Conservation (phyloP, 2,888 invertebrate genomes). For the Eristalinus aeneus region DNA sequence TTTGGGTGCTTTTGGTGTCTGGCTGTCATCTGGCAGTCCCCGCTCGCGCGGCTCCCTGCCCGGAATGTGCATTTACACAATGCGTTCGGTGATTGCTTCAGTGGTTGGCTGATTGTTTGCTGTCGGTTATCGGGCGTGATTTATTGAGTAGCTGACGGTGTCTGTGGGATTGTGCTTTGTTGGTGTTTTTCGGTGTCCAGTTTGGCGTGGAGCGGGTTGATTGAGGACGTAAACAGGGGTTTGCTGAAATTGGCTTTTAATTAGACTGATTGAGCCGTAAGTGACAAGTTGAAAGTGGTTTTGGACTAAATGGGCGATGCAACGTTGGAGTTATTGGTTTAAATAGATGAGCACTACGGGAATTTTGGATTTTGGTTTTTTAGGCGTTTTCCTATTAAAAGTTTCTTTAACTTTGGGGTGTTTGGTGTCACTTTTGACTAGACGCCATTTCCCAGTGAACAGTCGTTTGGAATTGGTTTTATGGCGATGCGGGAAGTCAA, state of each 20-base stretch:
- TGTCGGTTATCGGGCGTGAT: conserved; percentile 41
- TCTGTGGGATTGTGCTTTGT: conserved; percentile 33
- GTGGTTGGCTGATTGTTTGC: neutral
- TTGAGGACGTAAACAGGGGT: neutral
- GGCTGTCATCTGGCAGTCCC: neutral
- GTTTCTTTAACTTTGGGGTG: too few relatives aligned
- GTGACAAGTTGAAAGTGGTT: neutral
- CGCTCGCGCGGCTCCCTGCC: neutral
- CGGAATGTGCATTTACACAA: neutral
- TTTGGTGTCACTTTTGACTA: too few relatives aligned
- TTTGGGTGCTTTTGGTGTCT: neutral
- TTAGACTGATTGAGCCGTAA: neutral
- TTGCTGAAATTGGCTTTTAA: neutral
- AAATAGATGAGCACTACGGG: too few relatives aligned
- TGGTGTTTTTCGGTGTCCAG: neutral
- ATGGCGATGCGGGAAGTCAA: too few relatives aligned
- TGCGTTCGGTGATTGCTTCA: conserved; percentile 30
- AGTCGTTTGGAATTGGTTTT: too few relatives aligned
- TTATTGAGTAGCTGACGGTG: conserved; percentile 59
- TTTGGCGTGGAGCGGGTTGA: conserved; percentile 3
- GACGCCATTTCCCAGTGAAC: too few relatives aligned
- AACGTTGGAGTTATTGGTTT: too few relatives aligned
- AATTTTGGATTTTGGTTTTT: too few relatives aligned
- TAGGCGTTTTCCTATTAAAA: too few relatives aligned
- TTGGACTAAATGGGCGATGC: neutral